Base-by-base conservation (phyloP, 2,797 vertebrate species). In the Cuniculus paca region DNA sequence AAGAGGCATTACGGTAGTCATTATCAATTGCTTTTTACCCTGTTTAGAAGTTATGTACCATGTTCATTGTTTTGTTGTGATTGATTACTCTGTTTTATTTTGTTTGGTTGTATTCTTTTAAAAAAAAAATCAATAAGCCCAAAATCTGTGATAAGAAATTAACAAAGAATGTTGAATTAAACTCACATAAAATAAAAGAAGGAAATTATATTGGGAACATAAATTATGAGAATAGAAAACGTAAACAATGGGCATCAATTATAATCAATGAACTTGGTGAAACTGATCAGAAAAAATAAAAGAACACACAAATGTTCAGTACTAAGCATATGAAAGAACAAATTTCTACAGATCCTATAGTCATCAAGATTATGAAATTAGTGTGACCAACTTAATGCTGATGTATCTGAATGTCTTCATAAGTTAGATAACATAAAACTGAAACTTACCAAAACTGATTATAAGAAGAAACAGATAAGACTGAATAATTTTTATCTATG, bases 331-430 rank as follows among this genome's bases (percentile, higher is more conserved):
- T 50, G 52, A 92, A 90, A 65, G 5, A 56, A 50, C 34, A 83
- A 7, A 54, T 39, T 56, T 61, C 50, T 79, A 5, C 6, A 56
- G 17, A 28, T 50, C 1, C 31, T 54, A 6, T 1, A 60, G 39
- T 45, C 1, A 45, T 48, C 45, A 88, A 92, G 83, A 87, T 65
- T 6, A 10, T 75, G 13, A 54, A n/a, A 45, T 26, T 56, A 61
- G 28, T 65, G 8, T 16, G 10, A 91, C 60, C 31, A 87, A 54
- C 50, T 70, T 93, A 92, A 54, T 86, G 24, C 20, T 6, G 65
- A 58, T 48, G 63, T 81, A 60, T 86, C 81, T 88, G 56, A 90
- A 68, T 20, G 75, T 79, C 92, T 88, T 90, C 42, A n/a, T 92
- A 39, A 82, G 82, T 91, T 91, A 20, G 10, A 52, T 60, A 54